Evolutionary conservation across 2,113 vertebrate genomes (phyloP), one percentile per base, ranked within the genome.

Genomic region (Dermatemys mawii): DNA sequence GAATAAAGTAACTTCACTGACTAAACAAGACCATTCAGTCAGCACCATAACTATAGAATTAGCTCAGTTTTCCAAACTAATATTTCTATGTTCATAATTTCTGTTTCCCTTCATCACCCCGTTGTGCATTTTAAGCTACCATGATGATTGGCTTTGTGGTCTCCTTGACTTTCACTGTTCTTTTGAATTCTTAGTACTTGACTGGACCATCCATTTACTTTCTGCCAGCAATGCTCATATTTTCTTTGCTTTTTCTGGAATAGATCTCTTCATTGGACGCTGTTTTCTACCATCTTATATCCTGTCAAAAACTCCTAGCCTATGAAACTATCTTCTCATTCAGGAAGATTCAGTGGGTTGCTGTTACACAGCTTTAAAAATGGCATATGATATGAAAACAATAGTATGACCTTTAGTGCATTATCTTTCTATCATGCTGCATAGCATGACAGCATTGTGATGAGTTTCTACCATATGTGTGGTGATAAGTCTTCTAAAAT

Each of bases 401-500:
- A 78, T 86, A 91, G 24, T 78, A 67, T 38, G 90, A 97, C 90
- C 94, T 97, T 93, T 94, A 95, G 53, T 9, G 1, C 73, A 83
- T 51, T 54, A 81, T 75, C 73, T 60, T 92, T 92, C 89, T 89
- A 16, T 87, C 83, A 78, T 91, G 32, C 83, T 92, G 78, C 92
- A 88, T 78, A 85, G 70, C 21, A 51, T 94, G 94, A 88, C 82
- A 90, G 87, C 50, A 14, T 38, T 63, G 81, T 94, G 94, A 94
- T 86, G 82, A n/a, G 91, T 94, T 95, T 96, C 0, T 26, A 75
- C 57, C 87, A 94, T 53, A 53, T 86, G 90, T 57, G n/a, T 84
- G 80, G 87, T 81, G 79, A 29, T 90, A 84, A 88, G 16, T 90
- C 88, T 97, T 96, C 85, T 90, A 78, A 84, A 95, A 89, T 94